Percentiles rank a stretch among this genome's conserved stretches.
Evolutionary conservation across 2,113 vertebrate species (phyloP).

Genomic region (Pyxicephalus adspersus): DNA sequence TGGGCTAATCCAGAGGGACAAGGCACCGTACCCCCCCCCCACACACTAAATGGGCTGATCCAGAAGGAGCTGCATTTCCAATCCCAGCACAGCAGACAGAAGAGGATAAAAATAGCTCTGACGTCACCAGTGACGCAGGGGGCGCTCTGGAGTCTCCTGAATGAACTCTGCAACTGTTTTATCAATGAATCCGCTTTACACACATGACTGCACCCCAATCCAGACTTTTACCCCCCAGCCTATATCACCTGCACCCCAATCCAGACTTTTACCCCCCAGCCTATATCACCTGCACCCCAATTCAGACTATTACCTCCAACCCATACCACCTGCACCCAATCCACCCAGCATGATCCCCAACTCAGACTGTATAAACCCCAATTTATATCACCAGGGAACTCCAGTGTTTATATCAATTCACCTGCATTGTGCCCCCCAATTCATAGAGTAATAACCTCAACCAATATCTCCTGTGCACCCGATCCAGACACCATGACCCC

Average conservation of each 20-base stretch:
- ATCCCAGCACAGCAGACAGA: constrained; percentile 69
- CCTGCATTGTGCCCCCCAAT: too few species aligned
- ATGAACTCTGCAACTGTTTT: constrained; percentile 89
- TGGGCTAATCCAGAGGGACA: too few species aligned
- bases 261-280: background rate
- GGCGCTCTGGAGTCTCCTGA: constrained; percentile 97
- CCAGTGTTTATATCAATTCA: background rate
- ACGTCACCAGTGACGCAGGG: constrained; percentile 96
- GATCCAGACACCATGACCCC: too few species aligned
- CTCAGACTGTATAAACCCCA: background rate
- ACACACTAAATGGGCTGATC: background rate
- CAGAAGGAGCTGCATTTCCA: constrained; percentile 55
- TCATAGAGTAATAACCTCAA: too few species aligned
- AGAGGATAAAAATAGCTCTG: constrained; percentile 91
- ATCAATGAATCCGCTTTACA: constrained; percentile 94
- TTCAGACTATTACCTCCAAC: background rate
- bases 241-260: constrained; percentile 37
- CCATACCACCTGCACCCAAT: background rate
- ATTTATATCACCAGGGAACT: too few species aligned
- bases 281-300: background rate
- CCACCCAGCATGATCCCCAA: background rate
- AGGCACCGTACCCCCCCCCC: background rate
- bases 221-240: background rate
- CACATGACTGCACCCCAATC: constrained; percentile 60
- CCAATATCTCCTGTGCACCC: too few species aligned